Conservation (phyloP, 2,797 vertebrate genomes). For the Poeciliopsis gracilis region DNA sequence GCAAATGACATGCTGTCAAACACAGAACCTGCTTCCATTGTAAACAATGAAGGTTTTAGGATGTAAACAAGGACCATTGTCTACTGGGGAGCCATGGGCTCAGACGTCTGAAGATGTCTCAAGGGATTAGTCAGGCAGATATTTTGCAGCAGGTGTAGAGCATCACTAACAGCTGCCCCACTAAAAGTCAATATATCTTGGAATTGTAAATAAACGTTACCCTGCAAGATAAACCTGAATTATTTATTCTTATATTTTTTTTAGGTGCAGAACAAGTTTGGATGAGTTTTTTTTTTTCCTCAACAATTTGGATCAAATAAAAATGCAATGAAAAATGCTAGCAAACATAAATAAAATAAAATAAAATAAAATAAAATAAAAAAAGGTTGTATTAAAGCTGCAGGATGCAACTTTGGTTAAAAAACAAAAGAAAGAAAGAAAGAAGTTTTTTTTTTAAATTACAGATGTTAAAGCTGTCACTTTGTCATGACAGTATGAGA, state of each 20-base stretch:
- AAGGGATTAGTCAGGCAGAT: background rate
- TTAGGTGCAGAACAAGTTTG: background rate
- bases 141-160: background rate
- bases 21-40: background rate
- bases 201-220: background rate
- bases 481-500: too few relatives aligned
- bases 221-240: background rate
- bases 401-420: too few relatives aligned
- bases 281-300: background rate
- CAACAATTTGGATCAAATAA: background rate
- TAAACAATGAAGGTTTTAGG: background rate
- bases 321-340: background rate
- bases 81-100: too few relatives aligned
- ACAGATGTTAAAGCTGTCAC: too few relatives aligned
- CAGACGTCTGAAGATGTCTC: background rate
- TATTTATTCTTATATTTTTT: background rate
- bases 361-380: too few relatives aligned
- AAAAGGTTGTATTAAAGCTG: too few relatives aligned
- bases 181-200: background rate
- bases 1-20: conserved; percentile 24
- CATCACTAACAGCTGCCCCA: background rate
- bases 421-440: too few relatives aligned
- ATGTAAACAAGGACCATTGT: background rate
- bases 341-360: background rate
- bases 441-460: too few relatives aligned